Percentiles rank a stretch among this genome's conserved stretches.
phyloP scores from a whole-genome alignment of 1,140 invertebrate species.

The Muscidifurax raptorellus region DNA sequence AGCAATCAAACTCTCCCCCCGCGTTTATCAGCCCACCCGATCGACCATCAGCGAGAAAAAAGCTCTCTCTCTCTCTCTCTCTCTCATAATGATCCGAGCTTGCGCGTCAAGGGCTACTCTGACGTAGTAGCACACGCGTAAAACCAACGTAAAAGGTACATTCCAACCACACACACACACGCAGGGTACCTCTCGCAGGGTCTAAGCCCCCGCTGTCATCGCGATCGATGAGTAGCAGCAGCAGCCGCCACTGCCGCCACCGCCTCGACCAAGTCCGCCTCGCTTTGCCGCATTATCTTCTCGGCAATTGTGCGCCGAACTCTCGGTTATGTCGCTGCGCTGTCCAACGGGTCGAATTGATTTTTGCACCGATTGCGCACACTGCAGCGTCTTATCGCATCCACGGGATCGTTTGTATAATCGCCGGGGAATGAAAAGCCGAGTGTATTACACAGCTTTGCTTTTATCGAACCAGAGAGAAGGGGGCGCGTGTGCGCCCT shows the following conservation, averaged over 20 bases:
- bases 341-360: no score
- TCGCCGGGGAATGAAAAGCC: no score
- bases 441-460: no score
- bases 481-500: neutral
- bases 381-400: no score
- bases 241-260: neutral
- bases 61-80: neutral
- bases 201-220: conserved; percentile 20
- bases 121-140: neutral
- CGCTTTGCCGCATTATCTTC: conserved; percentile 3
- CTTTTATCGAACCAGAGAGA: neutral
- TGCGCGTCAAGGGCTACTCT: neutral
- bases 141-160: no score
- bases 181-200: neutral
- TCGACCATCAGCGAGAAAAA: neutral
- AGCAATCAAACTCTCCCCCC: no score
- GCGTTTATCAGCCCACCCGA: neutral
- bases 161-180: no score
- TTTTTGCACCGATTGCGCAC: no score
- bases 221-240: conserved; percentile 20
- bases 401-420: no score
- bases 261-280: neutral
- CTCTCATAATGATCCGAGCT: neutral
- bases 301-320: neutral
- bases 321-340: no score